These are phyloP conservation scores for Caenorhabditis sulstoni DNA, from an alignment of 2,888 invertebrate genomes.

Conservation along the genomic window DNA sequence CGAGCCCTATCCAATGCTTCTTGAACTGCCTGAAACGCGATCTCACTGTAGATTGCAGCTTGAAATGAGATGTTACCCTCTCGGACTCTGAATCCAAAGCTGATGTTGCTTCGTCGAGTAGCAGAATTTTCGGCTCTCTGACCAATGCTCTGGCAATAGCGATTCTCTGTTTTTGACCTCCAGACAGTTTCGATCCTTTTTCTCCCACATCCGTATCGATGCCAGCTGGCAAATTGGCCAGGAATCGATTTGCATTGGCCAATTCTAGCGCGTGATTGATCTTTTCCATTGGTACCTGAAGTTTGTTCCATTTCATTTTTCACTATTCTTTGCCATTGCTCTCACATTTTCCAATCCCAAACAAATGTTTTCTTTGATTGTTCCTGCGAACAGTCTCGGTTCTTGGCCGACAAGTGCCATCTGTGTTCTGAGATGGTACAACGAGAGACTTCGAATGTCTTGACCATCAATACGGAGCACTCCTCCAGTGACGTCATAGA, in stretches of 20 bases:
- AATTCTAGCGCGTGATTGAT: conserved; percentile 68
- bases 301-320: conserved; percentile 19
- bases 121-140: conserved; percentile 62
- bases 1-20: conserved; percentile 75
- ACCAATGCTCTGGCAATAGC: conserved; percentile 85
- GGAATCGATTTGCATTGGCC: conserved; percentile 68
- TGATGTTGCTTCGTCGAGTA: conserved; percentile 67
- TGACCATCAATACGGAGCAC: conserved; percentile 79
- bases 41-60: too few species aligned
- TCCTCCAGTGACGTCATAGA: conserved; percentile 88
- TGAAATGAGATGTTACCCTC: too few species aligned
- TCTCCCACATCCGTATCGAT: conserved; percentile 81
- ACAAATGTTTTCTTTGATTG: conserved; percentile 91
- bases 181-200: conserved; percentile 88
- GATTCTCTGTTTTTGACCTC: conserved; percentile 91
- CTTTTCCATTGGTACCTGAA: conserved; percentile 66
- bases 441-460: conserved; percentile 85
- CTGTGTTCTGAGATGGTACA: conserved; percentile 86
- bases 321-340: conserved; percentile 5
- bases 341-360: conserved; percentile 84
- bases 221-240: conserved; percentile 69
- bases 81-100: conserved; percentile 77
- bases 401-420: conserved; percentile 95
- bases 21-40: conserved; percentile 76
- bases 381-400: conserved; percentile 90